These are phyloP conservation scores for Pluvianellus socialis DNA, from an alignment of 2,113 vertebrate genomes.

Conservation along the genomic window DNA sequence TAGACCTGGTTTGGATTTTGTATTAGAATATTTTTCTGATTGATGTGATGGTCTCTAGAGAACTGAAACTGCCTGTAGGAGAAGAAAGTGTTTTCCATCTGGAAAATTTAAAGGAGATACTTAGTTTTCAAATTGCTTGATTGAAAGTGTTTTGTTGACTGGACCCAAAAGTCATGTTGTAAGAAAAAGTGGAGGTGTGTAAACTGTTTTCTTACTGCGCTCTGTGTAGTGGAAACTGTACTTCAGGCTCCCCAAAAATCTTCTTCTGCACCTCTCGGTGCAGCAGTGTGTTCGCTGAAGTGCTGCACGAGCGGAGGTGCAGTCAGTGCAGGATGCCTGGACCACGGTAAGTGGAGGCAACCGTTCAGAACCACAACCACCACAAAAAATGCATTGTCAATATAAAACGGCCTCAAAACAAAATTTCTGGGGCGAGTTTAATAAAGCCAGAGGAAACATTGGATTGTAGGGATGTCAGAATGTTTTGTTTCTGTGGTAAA, in stretches of 20 bases:
- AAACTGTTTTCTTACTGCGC: accelerated
- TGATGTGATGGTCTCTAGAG: background rate
- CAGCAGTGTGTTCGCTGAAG: background rate
- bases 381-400: background rate
- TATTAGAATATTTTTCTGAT: background rate
- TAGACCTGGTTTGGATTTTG: background rate
- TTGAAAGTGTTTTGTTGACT: background rate
- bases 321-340: background rate
- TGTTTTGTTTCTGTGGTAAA: background rate
- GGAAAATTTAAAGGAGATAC: background rate
- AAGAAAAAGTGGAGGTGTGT: background rate
- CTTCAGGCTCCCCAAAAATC: background rate
- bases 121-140: background rate
- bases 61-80: background rate
- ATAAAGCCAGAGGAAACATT: background rate
- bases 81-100: background rate
- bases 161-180: background rate
- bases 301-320: background rate
- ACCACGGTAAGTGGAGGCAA: background rate
- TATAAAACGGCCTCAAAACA: background rate
- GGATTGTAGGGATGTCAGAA: background rate
- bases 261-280: background rate
- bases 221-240: background rate
- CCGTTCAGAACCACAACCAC: background rate
- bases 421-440: background rate